Percentiles rank a stretch among this genome's conserved stretches.
phyloP scores from a whole-genome alignment of 2,113 vertebrate genomes.

The Ageneiosus marmoratus region DNA sequence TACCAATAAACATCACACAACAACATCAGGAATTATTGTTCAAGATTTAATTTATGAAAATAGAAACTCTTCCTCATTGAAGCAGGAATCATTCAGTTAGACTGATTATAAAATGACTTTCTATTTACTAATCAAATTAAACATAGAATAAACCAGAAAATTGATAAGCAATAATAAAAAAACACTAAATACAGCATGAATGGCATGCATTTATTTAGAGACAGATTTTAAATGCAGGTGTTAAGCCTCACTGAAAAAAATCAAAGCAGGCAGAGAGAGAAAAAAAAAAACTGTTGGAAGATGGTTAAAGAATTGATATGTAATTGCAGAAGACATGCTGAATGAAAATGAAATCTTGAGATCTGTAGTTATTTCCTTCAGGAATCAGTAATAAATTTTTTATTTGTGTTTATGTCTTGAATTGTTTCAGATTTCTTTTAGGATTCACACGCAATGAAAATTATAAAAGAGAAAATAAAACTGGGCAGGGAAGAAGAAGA shows the following conservation, averaged over 20 bases:
- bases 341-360: background rate
- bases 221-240: background rate
- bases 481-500: background rate
- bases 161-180: background rate
- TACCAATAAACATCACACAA: too few species aligned
- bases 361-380: background rate
- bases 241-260: background rate
- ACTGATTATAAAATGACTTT: background rate
- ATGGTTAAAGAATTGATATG: background rate
- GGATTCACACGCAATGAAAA: background rate
- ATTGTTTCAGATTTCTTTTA: too few species aligned
- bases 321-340: background rate
- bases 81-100: too few species aligned
- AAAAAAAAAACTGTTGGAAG: background rate
- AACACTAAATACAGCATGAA: background rate
- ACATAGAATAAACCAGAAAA: background rate
- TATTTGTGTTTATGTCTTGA: too few species aligned
- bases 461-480: background rate
- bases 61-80: too few species aligned
- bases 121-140: too few species aligned
- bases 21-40: too few species aligned
- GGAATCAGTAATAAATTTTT: too few species aligned
- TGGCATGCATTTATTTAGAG: background rate
- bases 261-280: background rate
- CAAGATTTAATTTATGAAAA: too few species aligned